These are phyloP conservation scores for Pteronura brasiliensis DNA, from an alignment of 2,113 vertebrate genomes.

Conservation along the genomic window DNA sequence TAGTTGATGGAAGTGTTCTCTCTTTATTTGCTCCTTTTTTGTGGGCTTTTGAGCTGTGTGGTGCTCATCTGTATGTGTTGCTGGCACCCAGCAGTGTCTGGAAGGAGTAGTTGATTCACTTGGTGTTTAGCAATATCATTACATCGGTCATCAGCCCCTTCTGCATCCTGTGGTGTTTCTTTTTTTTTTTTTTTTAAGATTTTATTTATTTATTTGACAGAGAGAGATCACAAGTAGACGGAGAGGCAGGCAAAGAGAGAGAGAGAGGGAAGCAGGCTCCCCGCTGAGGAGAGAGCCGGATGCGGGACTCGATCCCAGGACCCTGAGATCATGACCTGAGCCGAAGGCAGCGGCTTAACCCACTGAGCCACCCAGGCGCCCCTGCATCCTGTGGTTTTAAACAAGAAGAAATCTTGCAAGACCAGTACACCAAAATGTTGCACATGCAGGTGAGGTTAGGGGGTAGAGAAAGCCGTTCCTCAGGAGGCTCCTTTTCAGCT, in stretches of 20 bases:
- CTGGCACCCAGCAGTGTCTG: conserved; percentile 60
- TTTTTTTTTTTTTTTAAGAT: too few species aligned
- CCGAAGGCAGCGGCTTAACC: too few species aligned
- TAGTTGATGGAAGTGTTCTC: not conserved
- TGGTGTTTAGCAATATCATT: conserved; percentile 59
- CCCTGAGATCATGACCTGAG: too few species aligned
- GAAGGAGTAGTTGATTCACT: conserved; percentile 68
- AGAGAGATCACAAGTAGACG: too few species aligned
- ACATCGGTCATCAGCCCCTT: conserved; percentile 63
- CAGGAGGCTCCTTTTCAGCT: not conserved
- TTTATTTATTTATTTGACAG: too few species aligned
- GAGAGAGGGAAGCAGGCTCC: too few species aligned
- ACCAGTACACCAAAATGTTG: conserved; percentile 43
- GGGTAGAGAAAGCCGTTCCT: not conserved
- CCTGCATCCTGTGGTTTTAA: conserved; percentile 62
- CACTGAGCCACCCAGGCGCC: too few species aligned
- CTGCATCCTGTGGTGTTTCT: conserved; percentile 59
- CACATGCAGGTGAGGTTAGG: not conserved
- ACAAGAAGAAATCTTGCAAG: conserved; percentile 75
- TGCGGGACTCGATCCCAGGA: too few species aligned
- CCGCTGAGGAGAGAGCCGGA: too few species aligned
- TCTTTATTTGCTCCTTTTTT: conserved; percentile 52
- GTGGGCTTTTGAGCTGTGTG: conserved; percentile 16
- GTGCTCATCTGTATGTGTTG: not conserved
- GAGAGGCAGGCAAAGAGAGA: too few species aligned